Percentiles rank a stretch among this genome's conserved stretches.
Conservation (phyloP, 2,113 vertebrate species). For the Erythrolamprus reginae region DNA sequence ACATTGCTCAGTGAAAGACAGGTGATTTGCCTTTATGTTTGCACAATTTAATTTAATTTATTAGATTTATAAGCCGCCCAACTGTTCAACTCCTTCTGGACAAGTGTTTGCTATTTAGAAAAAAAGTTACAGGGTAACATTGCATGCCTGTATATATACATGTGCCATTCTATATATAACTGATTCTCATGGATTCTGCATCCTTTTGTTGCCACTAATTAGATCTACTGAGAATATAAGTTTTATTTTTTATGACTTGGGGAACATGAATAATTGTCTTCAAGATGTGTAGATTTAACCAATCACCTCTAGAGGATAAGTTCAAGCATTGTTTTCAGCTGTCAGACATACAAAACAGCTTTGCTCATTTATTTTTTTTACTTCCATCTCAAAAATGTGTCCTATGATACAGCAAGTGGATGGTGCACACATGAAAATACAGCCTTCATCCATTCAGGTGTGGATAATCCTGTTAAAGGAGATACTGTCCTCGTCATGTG, state of each 20-base stretch:
- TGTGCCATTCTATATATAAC: neutral
- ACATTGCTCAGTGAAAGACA: conserved; percentile 1
- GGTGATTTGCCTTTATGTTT: neutral
- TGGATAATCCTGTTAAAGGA: neutral
- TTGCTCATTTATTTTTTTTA: neutral
- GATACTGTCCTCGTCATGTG: neutral
- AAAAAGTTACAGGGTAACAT: neutral
- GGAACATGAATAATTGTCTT: neutral
- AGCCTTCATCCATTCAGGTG: neutral
- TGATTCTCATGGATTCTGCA: neutral
- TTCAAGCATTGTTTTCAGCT: neutral
- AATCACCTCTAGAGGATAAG: neutral
- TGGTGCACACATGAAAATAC: neutral
- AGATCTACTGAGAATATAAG: neutral
- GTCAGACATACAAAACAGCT: neutral
- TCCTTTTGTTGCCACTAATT: neutral
- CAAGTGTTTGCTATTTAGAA: neutral
- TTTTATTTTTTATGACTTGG: neutral
- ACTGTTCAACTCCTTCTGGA: too few species aligned
- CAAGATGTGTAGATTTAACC: neutral
- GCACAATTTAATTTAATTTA: too few species aligned
- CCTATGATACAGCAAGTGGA: neutral
- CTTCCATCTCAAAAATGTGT: neutral
- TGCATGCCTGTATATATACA: neutral
- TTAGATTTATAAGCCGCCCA: too few species aligned